phyloP scores from a whole-genome alignment of 2,888 invertebrate genomes.

The Zygothrica quintamaculata region DNA sequence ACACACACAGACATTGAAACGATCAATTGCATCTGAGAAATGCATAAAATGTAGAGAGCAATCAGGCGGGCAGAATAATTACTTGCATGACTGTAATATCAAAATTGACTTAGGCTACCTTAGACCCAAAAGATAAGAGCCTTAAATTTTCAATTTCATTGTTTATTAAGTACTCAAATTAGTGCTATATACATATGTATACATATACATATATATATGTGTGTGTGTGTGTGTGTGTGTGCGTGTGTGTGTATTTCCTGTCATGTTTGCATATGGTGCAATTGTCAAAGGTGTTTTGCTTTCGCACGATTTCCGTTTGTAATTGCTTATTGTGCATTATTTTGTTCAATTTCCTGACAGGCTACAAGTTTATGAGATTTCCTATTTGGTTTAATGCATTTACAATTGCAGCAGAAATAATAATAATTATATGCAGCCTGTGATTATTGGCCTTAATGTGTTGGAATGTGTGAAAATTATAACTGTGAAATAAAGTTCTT shows the following conservation, averaged over 20 bases:
- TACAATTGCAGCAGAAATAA: slow-evolving; percentile 47
- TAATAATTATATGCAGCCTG: slow-evolving; percentile 40
- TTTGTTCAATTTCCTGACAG: slow-evolving; percentile 65
- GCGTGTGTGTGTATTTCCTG: slow-evolving; percentile 6
- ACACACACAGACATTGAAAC: slow-evolving; percentile 14
- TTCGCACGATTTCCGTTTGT: slow-evolving; percentile 70
- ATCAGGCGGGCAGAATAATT: slow-evolving; percentile 59
- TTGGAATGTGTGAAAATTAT: slow-evolving; percentile 53
- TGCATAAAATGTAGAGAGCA: slow-evolving; percentile 46
- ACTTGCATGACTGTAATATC: slow-evolving; percentile 66
- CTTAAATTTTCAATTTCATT: slow-evolving; percentile 77
- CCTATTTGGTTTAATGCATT: slow-evolving; percentile 53
- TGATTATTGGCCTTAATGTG: slow-evolving; percentile 35
- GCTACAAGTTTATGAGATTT: slow-evolving; percentile 50
- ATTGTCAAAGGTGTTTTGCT: slow-evolving; percentile 65
- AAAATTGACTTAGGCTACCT: slow-evolving; percentile 65
- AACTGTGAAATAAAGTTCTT: too few species aligned
- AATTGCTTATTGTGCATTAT: slow-evolving; percentile 69
- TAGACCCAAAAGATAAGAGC: slow-evolving; percentile 61
- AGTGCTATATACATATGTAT: slow-evolving; percentile 35
- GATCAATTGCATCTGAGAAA: slow-evolving; percentile 33
- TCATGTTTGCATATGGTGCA: slow-evolving; percentile 16
- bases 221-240: slow-evolving; percentile 8
- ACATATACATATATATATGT: slow-evolving; percentile 15
- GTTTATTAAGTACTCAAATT: slow-evolving; percentile 77